Percentiles rank a stretch among this genome's conserved stretches.
Evolutionary conservation across 1,140 invertebrate genomes (phyloP).

Genomic region (Pseudomyrmex cubaensis): DNA sequence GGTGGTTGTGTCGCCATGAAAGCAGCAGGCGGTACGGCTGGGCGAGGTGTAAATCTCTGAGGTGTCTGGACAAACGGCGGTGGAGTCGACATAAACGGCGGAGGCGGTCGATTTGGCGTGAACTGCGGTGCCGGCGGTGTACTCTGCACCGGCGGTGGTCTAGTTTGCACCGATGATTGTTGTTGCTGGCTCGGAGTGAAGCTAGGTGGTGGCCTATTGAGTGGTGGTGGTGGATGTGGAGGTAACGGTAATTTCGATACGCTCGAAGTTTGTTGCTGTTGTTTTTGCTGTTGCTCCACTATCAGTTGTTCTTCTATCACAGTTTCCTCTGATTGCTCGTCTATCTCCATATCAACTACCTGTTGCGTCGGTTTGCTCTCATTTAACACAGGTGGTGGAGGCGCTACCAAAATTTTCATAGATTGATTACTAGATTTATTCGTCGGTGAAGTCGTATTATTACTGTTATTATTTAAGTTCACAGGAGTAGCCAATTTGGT

Average conservation of each 20-base stretch:
- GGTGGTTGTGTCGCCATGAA: conserved; percentile 61
- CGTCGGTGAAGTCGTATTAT: neutral
- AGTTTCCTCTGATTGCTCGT: conserved; percentile 82
- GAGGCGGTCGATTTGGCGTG: conserved; percentile 68
- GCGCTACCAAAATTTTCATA: conserved; percentile 83
- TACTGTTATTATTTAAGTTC: conserved; percentile 45
- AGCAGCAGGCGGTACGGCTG: conserved; percentile 63
- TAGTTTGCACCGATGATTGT: conserved; percentile 25
- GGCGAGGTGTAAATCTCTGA: conserved; percentile 67
- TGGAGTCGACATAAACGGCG: conserved; percentile 69
- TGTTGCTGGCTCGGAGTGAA: conserved; percentile 54
- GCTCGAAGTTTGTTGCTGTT: conserved; percentile 60
- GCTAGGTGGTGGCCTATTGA: conserved; percentile 63
- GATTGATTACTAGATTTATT: conserved; percentile 46
- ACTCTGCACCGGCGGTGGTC: conserved; percentile 51
- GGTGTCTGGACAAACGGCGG: conserved; percentile 77
- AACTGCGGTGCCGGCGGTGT: conserved; percentile 63
- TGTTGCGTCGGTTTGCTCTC: conserved; percentile 75
- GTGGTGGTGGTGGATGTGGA: conserved; percentile 63
- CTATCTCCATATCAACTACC: conserved; percentile 85
- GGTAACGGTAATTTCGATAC: conserved; percentile 64
- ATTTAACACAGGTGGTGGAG: conserved; percentile 79
- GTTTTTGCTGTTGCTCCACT: conserved; percentile 62
- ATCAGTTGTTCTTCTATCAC: conserved; percentile 80
- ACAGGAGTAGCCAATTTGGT: conserved; percentile 85